Percentiles rank a stretch among this genome's conserved stretches.
phyloP scores from a whole-genome alignment of 2,888 invertebrate species.

The Aphelenchoides bicaudatus region DNA sequence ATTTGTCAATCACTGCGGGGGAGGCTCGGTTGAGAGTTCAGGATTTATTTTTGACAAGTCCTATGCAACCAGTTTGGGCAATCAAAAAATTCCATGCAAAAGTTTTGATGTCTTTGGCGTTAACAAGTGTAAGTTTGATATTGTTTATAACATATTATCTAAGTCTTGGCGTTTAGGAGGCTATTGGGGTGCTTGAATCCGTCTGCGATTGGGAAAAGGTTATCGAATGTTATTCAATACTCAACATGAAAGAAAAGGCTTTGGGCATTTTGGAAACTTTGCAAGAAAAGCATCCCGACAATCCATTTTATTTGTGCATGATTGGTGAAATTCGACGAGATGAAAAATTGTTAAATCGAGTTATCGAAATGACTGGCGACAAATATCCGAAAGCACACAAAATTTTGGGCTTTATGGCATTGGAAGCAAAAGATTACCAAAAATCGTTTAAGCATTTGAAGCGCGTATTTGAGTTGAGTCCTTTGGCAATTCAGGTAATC shows the following conservation, averaged over 20 bases:
- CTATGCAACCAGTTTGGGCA: slow-evolving; percentile 48
- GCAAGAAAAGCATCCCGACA: slow-evolving; percentile 73
- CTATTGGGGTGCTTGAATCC: slow-evolving; percentile 62
- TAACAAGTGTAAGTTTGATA: slow-evolving; percentile 40
- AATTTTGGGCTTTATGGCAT: slow-evolving; percentile 71
- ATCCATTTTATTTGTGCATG: slow-evolving; percentile 81
- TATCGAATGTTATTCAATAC: slow-evolving; percentile 80
- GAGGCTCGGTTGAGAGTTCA: slow-evolving; percentile 27
- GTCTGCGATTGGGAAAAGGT: slow-evolving; percentile 86
- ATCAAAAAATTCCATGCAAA: slow-evolving; percentile 40
- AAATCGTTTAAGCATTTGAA: slow-evolving; percentile 53
- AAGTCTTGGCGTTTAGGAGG: slow-evolving; percentile 46
- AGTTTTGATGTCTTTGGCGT: slow-evolving; percentile 50
- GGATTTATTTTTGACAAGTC: slow-evolving; percentile 28
- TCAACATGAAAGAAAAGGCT: slow-evolving; percentile 82
- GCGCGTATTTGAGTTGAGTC: slow-evolving; percentile 55
- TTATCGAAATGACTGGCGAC: slow-evolving; percentile 80
- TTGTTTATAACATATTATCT: not conserved
- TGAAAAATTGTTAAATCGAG: slow-evolving; percentile 76
- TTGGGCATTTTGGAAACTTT: slow-evolving; percentile 77
- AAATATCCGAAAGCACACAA: slow-evolving; percentile 79
- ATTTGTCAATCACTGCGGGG: slow-evolving; percentile 1
- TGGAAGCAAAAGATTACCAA: slow-evolving; percentile 25
- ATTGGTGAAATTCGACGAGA: slow-evolving; percentile 84
- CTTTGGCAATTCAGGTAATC: slow-evolving; percentile 22